phyloP scores from a whole-genome alignment of 2,888 invertebrate species.

The Bellardia bayeri region DNA sequence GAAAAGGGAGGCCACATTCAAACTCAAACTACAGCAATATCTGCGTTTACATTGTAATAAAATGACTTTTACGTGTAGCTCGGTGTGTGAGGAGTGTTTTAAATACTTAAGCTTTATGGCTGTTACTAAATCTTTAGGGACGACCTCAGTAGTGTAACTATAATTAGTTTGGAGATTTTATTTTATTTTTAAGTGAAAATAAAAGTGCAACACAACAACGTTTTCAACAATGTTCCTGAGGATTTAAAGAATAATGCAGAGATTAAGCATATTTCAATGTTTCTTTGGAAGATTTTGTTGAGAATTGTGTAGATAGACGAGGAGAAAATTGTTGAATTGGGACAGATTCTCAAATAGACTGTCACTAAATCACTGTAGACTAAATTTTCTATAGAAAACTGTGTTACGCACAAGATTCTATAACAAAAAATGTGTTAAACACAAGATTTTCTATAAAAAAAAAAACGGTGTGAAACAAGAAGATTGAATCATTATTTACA shows the following conservation, averaged over 20 bases:
- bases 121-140: conserved; percentile 51
- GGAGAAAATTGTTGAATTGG: too few species aligned
- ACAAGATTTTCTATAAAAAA: too few species aligned
- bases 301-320: too few species aligned
- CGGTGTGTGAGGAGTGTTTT: neutral
- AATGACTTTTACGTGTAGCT: neutral
- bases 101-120: conserved; percentile 53
- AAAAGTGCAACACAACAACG: neutral
- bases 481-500: too few species aligned
- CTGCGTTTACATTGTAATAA: conserved; percentile 3
- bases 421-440: too few species aligned
- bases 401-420: too few species aligned
- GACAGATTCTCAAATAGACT: too few species aligned
- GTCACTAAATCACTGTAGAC: too few species aligned
- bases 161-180: conserved; percentile 50
- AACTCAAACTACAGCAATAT: neutral
- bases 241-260: neutral
- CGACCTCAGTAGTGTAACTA: conserved; percentile 43
- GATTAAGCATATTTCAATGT: neutral
- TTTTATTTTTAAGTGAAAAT: conserved; percentile 1
- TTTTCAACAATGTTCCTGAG: conserved; percentile 36
- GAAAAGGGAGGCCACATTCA: neutral
- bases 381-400: too few species aligned
- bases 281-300: neutral
- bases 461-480: too few species aligned